Percentiles rank a stretch among this genome's conserved stretches.
phyloP scores from a whole-genome alignment of 1,140 invertebrate species.

The Drosophila eugracilis region DNA sequence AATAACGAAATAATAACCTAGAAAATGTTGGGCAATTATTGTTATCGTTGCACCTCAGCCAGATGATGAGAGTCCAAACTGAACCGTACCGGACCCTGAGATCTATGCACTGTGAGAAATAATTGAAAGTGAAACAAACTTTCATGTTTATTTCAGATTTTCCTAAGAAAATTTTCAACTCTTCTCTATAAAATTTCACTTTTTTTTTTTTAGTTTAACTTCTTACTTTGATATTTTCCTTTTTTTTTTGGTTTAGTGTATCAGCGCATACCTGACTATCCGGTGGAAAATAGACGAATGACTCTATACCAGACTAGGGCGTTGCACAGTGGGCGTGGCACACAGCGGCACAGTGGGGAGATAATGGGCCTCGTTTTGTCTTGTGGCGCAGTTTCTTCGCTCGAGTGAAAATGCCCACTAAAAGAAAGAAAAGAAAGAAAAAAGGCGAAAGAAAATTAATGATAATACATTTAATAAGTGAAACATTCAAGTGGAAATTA shows the following conservation, averaged over 20 bases:
- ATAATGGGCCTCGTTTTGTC: constrained; percentile 42
- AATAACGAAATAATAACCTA: constrained; percentile 25
- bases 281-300: constrained; percentile 22
- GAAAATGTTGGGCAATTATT: constrained; percentile 49
- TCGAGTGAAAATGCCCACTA: constrained; percentile 17
- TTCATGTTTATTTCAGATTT: too few species aligned
- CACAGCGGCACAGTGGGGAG: constrained; percentile 28
- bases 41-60: constrained; percentile 39
- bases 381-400: constrained; percentile 34
- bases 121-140: too few species aligned
- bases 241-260: neutral
- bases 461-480: constrained; percentile 11
- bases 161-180: too few species aligned
- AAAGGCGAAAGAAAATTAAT: constrained; percentile 8
- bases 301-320: constrained; percentile 17
- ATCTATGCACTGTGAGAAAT: constrained; percentile 1
- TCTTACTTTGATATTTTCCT: neutral
- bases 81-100: constrained; percentile 18
- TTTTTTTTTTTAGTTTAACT: neutral
- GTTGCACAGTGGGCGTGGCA: constrained; percentile 26
- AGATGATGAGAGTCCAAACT: constrained; percentile 27
- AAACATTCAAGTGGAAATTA: constrained; percentile 2
- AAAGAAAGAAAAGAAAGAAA: too few species aligned
- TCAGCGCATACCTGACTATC: constrained; percentile 17
- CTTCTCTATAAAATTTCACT: neutral